Evolutionary conservation across 2,888 invertebrate genomes (phyloP), one percentile per base, ranked within the genome.

Genomic region (Sinodicranocentrus sp.): DNA sequence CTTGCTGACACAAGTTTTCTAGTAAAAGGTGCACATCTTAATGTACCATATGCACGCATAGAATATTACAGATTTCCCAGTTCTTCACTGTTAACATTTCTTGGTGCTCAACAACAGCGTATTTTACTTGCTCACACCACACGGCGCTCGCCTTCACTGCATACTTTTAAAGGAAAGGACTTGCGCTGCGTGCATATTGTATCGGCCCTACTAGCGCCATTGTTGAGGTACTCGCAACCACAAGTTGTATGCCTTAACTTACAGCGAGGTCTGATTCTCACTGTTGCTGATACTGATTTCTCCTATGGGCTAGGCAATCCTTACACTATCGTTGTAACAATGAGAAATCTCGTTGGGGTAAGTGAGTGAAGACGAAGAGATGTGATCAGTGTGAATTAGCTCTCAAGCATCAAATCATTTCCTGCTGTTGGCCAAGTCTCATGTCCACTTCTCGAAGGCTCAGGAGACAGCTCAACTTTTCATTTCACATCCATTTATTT

Each of bases 191-290:
- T 33, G 33, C 33, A 6, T n/a, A n/a, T n/a, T 33, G 10, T 33
- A 33, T 33, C 33, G 71, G 68, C 23, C 80, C 72, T 82, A 73
- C 82, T 82, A 57, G 39, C 25, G 48, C 65, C 59, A 70, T 70
- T 82, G 82, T 82, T 82, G 82, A 71, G 82, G 82, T 68, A 82
- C 71, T 61, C 76, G 23, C 39, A 71, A 33, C 33, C 33, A 73
- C 33, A 23, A 44, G 43, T 80, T 57, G 52, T 21, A 33, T 33
- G 79, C n/a, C 52, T 79, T 79, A 68, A 43, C 70, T 70, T 78
- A n/a, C n/a, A 39, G 39, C 43, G 21, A 68, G 68, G 57, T 68
- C 77, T 77, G 57, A 23, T 21, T 6, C 28, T n/a, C 17, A 17
- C 21, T 59, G 23, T 17, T n/a, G 3, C 19, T 63, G 63, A 63